Conservation (phyloP, 2,797 vertebrate species). For the Crocodylus rhombifer region DNA sequence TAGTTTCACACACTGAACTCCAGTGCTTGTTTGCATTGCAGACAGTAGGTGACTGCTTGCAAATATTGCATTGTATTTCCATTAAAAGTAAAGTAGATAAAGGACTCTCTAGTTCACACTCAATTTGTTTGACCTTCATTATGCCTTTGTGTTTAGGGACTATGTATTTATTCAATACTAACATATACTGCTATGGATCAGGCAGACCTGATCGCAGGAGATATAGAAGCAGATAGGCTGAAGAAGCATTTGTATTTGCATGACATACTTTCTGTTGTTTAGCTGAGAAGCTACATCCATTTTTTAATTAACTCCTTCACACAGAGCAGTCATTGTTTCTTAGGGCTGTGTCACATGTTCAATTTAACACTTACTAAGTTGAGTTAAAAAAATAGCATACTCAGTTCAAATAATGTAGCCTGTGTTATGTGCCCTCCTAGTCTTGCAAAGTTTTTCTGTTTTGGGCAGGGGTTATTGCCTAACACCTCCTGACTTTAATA, state of each 20-base stretch:
- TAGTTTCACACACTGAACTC: neutral
- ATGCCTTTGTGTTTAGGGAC: rapidly evolving
- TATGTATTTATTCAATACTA: neutral
- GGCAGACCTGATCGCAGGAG: neutral
- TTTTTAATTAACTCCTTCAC: rapidly evolving
- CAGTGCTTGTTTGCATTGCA: neutral
- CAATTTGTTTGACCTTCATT: neutral
- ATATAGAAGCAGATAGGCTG: rapidly evolving
- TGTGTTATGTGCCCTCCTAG: too few species aligned
- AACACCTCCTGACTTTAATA: too few species aligned
- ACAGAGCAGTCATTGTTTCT: neutral
- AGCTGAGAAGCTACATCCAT: neutral
- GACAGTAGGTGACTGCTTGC: neutral
- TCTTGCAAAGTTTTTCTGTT: too few species aligned
- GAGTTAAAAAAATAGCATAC: too few species aligned
- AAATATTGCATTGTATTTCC: neutral
- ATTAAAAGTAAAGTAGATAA: neutral
- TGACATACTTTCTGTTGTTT: neutral
- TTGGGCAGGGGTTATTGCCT: too few species aligned
- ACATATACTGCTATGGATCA: rapidly evolving
- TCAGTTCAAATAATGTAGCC: too few species aligned
- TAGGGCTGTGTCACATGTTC: too few species aligned
- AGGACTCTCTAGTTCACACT: rapidly evolving
- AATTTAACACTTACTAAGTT: too few species aligned
- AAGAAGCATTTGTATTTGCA: neutral